Conservation (phyloP, 2,113 vertebrate species). For the Varanus komodoensis region DNA sequence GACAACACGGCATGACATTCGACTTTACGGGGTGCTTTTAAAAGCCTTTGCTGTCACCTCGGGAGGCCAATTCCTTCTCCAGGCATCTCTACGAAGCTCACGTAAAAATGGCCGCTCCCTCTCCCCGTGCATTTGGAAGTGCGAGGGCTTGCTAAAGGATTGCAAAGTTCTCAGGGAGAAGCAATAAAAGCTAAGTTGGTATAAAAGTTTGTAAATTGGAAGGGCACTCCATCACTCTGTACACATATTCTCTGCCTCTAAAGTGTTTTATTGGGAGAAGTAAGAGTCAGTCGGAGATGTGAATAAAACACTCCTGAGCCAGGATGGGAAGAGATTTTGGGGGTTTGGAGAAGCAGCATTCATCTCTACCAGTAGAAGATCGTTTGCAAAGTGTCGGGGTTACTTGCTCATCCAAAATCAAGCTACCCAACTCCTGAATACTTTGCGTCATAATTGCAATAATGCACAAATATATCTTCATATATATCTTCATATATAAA, state of each 20-base stretch:
- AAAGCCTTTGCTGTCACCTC: neutral
- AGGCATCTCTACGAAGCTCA: neutral
- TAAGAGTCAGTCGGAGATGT: neutral
- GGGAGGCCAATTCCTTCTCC: slow-evolving; percentile 22
- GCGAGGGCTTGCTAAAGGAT: no score
- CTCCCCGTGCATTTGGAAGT: neutral
- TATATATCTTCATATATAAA: no score
- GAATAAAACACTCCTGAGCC: neutral
- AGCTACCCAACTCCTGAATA: no score
- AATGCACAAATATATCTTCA: no score
- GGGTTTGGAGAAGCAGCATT: neutral
- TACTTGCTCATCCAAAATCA: no score
- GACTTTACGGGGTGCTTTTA: accelerated
- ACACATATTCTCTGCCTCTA: neutral
- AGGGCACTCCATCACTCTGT: no score
- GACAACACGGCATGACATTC: slow-evolving; percentile 8
- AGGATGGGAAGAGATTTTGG: neutral
- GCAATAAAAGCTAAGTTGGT: neutral
- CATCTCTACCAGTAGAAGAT: no score
- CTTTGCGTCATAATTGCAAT: no score
- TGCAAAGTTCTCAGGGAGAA: neutral
- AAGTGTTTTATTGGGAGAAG: neutral
- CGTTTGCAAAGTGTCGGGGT: no score
- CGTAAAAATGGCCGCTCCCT: neutral
- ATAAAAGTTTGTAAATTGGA: neutral